phyloP scores from a whole-genome alignment of 2,888 invertebrate species.

The Tolmerus cingulatus region DNA sequence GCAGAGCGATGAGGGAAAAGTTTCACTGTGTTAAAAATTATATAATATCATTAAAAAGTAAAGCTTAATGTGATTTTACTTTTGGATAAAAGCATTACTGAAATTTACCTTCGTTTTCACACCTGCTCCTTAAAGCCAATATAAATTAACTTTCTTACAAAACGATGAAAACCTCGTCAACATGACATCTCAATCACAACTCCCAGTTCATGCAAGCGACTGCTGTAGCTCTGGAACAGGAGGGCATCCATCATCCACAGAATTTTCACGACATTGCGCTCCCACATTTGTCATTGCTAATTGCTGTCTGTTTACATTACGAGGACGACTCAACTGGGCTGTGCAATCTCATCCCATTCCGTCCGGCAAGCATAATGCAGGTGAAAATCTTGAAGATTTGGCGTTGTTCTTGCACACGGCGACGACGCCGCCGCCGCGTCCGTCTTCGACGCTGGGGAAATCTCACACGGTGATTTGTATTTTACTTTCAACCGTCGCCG shows the following conservation, averaged over 20 bases:
- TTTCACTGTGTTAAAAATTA: neutral
- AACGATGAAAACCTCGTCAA: neutral
- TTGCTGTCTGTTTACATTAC: constrained; percentile 13
- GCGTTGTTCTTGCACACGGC: neutral
- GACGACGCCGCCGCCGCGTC: neutral
- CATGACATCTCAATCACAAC: neutral
- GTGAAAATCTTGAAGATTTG: neutral
- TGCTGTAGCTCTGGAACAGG: neutral
- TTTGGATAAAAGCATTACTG: neutral
- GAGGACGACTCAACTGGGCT: neutral
- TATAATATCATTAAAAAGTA: neutral
- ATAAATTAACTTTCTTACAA: neutral
- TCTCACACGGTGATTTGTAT: neutral
- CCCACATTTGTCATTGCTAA: constrained; percentile 21
- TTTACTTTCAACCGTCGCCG: neutral
- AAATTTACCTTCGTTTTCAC: neutral
- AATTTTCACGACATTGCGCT: neutral
- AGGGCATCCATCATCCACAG: neutral
- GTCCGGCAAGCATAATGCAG: neutral
- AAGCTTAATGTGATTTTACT: neutral
- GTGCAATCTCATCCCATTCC: neutral
- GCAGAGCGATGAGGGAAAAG: neutral
- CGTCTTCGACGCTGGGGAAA: neutral
- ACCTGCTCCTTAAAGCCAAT: neutral
- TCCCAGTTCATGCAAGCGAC: neutral